Evolutionary conservation across 92 coral and sea anemone species (phyloP).

Genomic region (Actinostola sp.): DNA sequence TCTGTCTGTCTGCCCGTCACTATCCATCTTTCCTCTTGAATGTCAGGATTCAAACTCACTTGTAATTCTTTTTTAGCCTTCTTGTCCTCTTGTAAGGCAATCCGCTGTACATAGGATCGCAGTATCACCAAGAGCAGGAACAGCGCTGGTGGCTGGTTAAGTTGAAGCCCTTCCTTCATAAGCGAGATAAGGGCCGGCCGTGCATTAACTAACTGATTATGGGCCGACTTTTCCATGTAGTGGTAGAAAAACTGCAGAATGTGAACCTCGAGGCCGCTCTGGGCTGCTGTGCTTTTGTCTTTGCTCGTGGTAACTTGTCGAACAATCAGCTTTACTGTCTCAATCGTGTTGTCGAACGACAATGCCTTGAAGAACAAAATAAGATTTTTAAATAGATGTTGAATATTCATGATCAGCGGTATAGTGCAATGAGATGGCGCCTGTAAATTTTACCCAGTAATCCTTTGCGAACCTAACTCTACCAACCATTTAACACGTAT

Average conservation of each 20-base stretch:
- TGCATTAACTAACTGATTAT: constrained; percentile 71
- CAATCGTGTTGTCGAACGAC: constrained; percentile 85
- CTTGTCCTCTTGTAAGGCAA: constrained; percentile 90
- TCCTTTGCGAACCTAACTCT: too few relatives aligned
- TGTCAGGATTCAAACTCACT: constrained; percentile 53
- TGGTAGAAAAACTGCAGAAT: constrained; percentile 90
- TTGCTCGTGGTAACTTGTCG: constrained; percentile 85
- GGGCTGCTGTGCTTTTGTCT: constrained; percentile 83
- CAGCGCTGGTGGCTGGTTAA: constrained; percentile 90
- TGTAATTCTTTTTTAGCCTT: constrained; percentile 93
- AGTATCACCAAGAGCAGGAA: constrained; percentile 86
- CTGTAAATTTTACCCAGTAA: too few relatives aligned
- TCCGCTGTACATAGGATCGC: constrained; percentile 83
- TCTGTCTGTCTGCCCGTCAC: too few relatives aligned
- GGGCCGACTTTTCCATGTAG: constrained; percentile 78
- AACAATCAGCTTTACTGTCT: constrained; percentile 90
- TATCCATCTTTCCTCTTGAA: too few relatives aligned
- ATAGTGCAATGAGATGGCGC: too few relatives aligned
- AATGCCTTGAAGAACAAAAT: constrained; percentile 85
- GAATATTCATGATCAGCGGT: too few relatives aligned
- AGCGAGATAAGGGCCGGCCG: constrained; percentile 78
- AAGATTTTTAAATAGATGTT: neutral
- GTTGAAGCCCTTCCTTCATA: constrained; percentile 93
- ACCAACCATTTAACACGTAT: too few relatives aligned
- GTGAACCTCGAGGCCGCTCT: constrained; percentile 84